phyloP scores from a whole-genome alignment of 2,888 invertebrate genomes.

The Clunio marinus region DNA sequence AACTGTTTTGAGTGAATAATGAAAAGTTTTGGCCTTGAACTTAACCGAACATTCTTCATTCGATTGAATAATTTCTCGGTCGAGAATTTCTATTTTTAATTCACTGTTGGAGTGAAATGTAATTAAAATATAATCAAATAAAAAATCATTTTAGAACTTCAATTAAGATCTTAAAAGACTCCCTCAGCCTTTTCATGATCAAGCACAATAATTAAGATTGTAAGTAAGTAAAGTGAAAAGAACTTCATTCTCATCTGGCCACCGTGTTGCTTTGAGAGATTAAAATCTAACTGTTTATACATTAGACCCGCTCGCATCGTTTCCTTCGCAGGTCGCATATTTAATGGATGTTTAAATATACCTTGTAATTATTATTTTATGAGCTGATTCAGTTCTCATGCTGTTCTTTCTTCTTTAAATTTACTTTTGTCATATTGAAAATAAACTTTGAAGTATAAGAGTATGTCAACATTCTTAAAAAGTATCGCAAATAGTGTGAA shows the following conservation, averaged over 20 bases:
- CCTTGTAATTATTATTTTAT: slow-evolving; percentile 7
- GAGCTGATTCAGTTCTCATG: slow-evolving; percentile 4
- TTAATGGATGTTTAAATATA: too few relatives aligned
- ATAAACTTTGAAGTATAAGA: too few relatives aligned
- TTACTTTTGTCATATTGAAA: too few relatives aligned
- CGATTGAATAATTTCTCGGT: neutral
- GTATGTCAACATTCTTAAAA: neutral
- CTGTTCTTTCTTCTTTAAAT: neutral
- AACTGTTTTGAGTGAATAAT: too few relatives aligned
- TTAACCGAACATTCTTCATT: too few relatives aligned
- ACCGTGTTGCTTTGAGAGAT: neutral
- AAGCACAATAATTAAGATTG: neutral
- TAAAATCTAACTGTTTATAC: neutral
- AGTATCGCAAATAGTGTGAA: neutral
- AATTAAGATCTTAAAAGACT: neutral
- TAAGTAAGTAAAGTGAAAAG: neutral
- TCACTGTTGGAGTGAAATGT: neutral
- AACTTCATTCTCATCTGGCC: neutral
- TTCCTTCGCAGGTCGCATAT: too few relatives aligned
- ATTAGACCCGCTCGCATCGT: neutral
- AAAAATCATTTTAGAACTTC: neutral
- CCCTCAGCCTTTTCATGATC: neutral
- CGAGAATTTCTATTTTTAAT: too few relatives aligned
- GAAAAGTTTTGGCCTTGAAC: slow-evolving; percentile 10
- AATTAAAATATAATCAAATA: slow-evolving; percentile 17